A percentile compares a stretch with the other conserved stretches of the same genome.
These are phyloP conservation scores for Drosophila seclusa DNA, from an alignment of 2,888 invertebrate genomes.

Conservation along the genomic window DNA sequence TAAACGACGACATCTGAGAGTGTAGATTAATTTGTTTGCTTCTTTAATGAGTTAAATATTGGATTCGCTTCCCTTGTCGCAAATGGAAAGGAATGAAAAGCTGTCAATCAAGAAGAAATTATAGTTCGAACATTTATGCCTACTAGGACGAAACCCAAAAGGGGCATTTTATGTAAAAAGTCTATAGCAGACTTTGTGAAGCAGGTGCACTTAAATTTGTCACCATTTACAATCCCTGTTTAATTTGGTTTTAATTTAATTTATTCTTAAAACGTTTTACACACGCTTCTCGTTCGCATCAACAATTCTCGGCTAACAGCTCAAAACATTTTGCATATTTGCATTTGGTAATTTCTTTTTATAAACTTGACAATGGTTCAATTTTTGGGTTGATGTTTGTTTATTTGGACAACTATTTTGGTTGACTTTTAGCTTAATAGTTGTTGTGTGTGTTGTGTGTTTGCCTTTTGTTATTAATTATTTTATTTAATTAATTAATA, in stretches of 20 bases:
- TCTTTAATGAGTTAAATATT: constrained; percentile 9
- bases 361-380: constrained; percentile 11
- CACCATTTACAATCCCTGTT: constrained; percentile 10
- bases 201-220: background rate
- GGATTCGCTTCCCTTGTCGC: constrained; percentile 12
- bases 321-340: constrained; percentile 12
- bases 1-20: constrained; percentile 55
- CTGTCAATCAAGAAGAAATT: background rate
- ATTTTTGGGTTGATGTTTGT: constrained; percentile 62
- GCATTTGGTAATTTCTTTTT: constrained; percentile 16
- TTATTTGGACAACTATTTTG: constrained; percentile 74
- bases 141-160: background rate
- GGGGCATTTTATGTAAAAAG: background rate
- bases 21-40: background rate
- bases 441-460: constrained; percentile 46
- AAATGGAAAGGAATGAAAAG: constrained; percentile 15
- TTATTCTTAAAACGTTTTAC: constrained; percentile 30
- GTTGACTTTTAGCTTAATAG: constrained; percentile 82
- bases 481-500: constrained; percentile 75
- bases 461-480: constrained; percentile 62
- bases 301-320: constrained; percentile 20
- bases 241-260: constrained; percentile 24
- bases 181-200: background rate
- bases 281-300: constrained; percentile 21
- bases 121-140: constrained; percentile 4